phyloP scores from a whole-genome alignment of 2,888 invertebrate species.

The Julus scanicus region DNA sequence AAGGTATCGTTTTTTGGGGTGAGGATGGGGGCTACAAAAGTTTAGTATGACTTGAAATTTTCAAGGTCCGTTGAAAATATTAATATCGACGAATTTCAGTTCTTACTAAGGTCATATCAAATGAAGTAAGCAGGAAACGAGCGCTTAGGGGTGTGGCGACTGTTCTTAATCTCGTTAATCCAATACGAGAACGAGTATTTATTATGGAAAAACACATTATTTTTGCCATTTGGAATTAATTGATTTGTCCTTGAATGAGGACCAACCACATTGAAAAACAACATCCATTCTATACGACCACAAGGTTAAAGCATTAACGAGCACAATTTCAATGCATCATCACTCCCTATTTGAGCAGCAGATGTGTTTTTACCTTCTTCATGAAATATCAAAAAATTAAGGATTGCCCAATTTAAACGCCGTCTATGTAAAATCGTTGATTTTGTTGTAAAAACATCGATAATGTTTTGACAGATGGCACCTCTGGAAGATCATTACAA shows the following conservation, averaged over 20 bases:
- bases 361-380: neutral
- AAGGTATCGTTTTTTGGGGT: neutral
- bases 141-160: neutral
- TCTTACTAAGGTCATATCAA: neutral
- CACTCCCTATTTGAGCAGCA: slow-evolving; percentile 8
- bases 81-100: neutral
- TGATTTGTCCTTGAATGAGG: neutral
- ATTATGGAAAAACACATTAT: slow-evolving; percentile 32
- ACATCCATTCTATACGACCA: neutral
- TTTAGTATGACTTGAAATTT: neutral
- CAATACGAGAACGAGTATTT: neutral
- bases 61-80: neutral
- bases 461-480: neutral
- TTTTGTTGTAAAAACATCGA: neutral
- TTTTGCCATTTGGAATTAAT: slow-evolving; percentile 28
- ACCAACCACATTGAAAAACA: neutral
- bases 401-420: neutral
- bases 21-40: neutral
- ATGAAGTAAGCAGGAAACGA: slow-evolving; percentile 9
- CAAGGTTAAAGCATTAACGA: slow-evolving; percentile 34
- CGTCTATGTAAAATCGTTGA: neutral
- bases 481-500: neutral
- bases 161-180: neutral
- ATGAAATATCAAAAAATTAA: neutral
- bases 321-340: slow-evolving; percentile 17